These are phyloP conservation scores for Mimas tiliae DNA, from an alignment of 2,888 invertebrate species.

Conservation along the genomic window DNA sequence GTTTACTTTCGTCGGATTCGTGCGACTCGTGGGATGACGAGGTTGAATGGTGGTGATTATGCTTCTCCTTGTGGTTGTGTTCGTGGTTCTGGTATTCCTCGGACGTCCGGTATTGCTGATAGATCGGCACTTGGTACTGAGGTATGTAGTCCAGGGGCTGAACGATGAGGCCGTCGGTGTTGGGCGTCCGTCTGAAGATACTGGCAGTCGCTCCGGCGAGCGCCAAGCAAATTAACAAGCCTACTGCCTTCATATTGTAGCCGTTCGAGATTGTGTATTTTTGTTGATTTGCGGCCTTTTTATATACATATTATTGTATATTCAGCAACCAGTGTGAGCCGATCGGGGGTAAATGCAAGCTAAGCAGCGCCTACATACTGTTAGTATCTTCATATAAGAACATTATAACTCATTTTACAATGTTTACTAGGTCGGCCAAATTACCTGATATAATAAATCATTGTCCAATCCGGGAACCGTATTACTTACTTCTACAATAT, in stretches of 20 bases:
- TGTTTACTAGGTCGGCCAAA: background rate
- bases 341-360: conserved; percentile 11
- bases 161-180: conserved; percentile 48
- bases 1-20: conserved; percentile 25
- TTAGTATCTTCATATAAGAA: background rate
- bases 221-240: conserved; percentile 65
- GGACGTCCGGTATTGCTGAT: conserved; percentile 37
- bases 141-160: conserved; percentile 55
- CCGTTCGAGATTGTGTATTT: conserved; percentile 45
- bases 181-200: conserved; percentile 61
- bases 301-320: conserved; percentile 51
- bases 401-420: background rate
- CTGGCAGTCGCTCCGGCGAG: conserved; percentile 63
- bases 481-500: background rate
- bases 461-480: background rate
- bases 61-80: conserved; percentile 20
- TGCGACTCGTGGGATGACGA: conserved; percentile 41
- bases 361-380: conserved; percentile 14
- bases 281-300: conserved; percentile 40
- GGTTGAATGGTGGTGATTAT: conserved; percentile 31
- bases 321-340: conserved; percentile 43
- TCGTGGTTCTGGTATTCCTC: conserved; percentile 26
- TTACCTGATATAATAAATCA: background rate
- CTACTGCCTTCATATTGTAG: conserved; percentile 71
- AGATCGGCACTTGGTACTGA: conserved; percentile 43